phyloP scores from a whole-genome alignment of 2,113 vertebrate species.

The Sorex araneus region DNA sequence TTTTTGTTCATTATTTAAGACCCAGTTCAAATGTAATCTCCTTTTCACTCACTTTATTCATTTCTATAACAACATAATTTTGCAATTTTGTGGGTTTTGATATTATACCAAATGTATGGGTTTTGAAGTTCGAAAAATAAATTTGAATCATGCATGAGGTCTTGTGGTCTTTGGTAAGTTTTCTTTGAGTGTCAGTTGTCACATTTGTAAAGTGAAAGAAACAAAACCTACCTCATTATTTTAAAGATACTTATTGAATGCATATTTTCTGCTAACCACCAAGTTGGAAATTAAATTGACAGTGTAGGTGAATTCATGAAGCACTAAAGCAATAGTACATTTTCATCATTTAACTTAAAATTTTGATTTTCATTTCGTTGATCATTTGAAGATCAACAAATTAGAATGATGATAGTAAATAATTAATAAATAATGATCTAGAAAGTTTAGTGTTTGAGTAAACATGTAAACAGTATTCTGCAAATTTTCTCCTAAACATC shows the following conservation, averaged over 20 bases:
- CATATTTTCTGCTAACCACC: conserved; percentile 64
- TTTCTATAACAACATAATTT: conserved; percentile 77
- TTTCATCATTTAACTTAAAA: conserved; percentile 37
- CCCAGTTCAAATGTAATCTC: conserved; percentile 12
- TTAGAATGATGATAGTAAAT: neutral
- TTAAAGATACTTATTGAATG: conserved; percentile 55
- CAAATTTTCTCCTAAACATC: neutral
- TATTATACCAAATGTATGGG: conserved; percentile 66
- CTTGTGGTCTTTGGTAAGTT: conserved; percentile 64
- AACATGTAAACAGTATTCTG: neutral
- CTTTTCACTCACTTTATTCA: conserved; percentile 72
- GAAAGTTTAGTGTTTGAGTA: neutral
- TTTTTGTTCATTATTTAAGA: conserved; percentile 72
- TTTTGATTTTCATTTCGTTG: conserved; percentile 13
- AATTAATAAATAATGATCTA: neutral
- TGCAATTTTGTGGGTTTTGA: conserved; percentile 74
- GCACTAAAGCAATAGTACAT: neutral
- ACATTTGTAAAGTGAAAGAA: conserved; percentile 72
- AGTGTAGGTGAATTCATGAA: neutral
- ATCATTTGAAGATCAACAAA: conserved; percentile 43
- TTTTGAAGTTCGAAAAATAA: conserved; percentile 68
- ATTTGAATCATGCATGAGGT: conserved; percentile 69
- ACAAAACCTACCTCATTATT: conserved; percentile 67
- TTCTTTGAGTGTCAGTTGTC: conserved; percentile 67
- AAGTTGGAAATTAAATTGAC: neutral